Evolutionary conservation across 2,113 vertebrate genomes (phyloP).

Genomic region (Petaurus breviceps): DNA sequence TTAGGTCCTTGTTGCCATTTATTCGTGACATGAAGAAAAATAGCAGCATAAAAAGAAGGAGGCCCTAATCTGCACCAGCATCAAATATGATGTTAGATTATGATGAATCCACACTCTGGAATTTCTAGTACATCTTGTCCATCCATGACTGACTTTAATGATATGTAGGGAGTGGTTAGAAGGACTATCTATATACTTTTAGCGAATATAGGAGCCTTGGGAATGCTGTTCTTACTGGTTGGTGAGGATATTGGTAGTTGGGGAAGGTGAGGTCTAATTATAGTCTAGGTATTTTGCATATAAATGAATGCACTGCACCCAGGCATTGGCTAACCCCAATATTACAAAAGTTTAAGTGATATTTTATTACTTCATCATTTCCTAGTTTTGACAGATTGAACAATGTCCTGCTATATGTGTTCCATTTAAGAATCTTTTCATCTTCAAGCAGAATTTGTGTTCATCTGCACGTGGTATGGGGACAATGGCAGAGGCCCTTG

Average conservation of each 20-base stretch:
- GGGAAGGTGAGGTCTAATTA: conserved; percentile 27
- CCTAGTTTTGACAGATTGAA: conserved; percentile 32
- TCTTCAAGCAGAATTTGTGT: neutral
- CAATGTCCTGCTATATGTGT: neutral
- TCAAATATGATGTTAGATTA: neutral
- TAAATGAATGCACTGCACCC: conserved; percentile 10
- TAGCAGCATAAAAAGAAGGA: neutral
- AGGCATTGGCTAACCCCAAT: conserved; percentile 30
- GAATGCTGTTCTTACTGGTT: conserved; percentile 40
- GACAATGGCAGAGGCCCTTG: neutral
- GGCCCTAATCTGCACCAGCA: neutral
- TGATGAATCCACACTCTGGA: neutral
- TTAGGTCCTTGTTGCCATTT: neutral
- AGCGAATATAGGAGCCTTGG: neutral
- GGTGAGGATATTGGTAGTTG: neutral
- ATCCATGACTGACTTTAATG: neutral
- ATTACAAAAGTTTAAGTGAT: conserved; percentile 27
- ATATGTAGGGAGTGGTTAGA: neutral
- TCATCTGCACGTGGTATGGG: neutral
- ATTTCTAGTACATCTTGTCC: neutral
- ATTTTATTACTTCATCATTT: conserved; percentile 23
- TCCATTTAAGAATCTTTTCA: conserved; percentile 44
- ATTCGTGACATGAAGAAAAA: neutral
- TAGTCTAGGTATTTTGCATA: conserved; percentile 36
- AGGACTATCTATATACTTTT: neutral